These are phyloP conservation scores for Austrofundulus limnaeus DNA, from an alignment of 2,113 vertebrate species.

Conservation along the genomic window DNA sequence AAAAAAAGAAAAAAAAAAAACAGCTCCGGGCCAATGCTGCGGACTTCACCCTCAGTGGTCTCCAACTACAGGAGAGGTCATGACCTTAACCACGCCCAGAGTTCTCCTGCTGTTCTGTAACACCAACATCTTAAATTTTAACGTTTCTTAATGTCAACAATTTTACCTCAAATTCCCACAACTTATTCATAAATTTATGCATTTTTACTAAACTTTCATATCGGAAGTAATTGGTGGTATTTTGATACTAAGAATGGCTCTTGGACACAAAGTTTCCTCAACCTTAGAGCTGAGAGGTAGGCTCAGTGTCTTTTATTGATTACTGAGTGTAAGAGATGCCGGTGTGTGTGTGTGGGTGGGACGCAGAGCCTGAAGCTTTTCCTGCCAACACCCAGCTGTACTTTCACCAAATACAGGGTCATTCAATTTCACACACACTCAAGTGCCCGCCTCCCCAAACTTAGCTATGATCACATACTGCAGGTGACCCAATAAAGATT, in stretches of 20 bases:
- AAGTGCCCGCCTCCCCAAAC: too few relatives aligned
- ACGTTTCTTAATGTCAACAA: neutral
- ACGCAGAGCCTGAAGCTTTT: conserved; percentile 31
- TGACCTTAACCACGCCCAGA: conserved; percentile 13
- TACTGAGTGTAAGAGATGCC: conserved; percentile 45
- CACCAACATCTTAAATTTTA: neutral
- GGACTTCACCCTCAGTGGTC: conserved; percentile 46
- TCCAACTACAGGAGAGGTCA: conserved; percentile 35
- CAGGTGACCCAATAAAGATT: too few relatives aligned
- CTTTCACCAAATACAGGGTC: conserved; percentile 16
- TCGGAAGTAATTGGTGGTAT: neutral
- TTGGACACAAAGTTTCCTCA: neutral
- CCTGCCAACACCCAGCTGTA: conserved; percentile 45
- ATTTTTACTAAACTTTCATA: too few relatives aligned
- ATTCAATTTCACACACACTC: too few relatives aligned
- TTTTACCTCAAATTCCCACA: too few relatives aligned
- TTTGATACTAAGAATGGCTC: neutral
- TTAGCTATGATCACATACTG: too few relatives aligned
- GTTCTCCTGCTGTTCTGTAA: neutral
- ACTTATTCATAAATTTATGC: too few relatives aligned
- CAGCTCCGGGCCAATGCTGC: conserved; percentile 53
- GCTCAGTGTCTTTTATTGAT: conserved; percentile 41
- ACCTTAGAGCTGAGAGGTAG: neutral
- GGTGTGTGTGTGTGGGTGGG: neutral
- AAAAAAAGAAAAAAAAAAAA: conserved; percentile 7